Conservation (phyloP, 2,797 vertebrate species). For the Eptatretus atami region DNA sequence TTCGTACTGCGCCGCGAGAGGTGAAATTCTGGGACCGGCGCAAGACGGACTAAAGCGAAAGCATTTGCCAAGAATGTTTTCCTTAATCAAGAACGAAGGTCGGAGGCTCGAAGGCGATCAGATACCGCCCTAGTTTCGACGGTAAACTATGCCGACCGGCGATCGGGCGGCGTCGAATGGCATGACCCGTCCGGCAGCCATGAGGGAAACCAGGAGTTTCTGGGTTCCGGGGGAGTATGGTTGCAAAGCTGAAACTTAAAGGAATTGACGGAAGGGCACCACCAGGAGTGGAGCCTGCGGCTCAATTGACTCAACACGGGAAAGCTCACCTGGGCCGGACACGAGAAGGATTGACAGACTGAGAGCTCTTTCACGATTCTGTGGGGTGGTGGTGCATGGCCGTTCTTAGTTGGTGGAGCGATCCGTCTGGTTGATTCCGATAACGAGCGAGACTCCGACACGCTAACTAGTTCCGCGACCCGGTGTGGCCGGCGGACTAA, state of each 20-base stretch:
- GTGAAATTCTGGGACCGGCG: too few species aligned
- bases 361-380: constrained; percentile 12
- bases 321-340: constrained; percentile 7
- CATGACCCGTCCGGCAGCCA: not conserved
- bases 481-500: not conserved
- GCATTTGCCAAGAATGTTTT: too few species aligned
- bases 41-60: too few species aligned
- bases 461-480: not conserved
- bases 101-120: too few species aligned
- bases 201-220: constrained; percentile 9
- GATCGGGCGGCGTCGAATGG: too few species aligned
- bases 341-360: constrained; percentile 9
- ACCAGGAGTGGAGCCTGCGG: constrained; percentile 9
- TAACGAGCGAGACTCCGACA: constrained; percentile 10
- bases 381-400: constrained; percentile 6
- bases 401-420: constrained; percentile 2
- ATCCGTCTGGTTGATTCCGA: constrained; percentile 11
- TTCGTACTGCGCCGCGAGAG: too few species aligned
- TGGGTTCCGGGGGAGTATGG: constrained; percentile 9
- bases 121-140: too few species aligned
- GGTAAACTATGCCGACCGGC: too few species aligned
- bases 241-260: constrained; percentile 11
- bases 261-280: constrained; percentile 10
- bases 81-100: too few species aligned
- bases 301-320: not conserved